Percentiles rank a stretch among this genome's conserved stretches.
These are phyloP conservation scores for zebrafish (Danio rerio) DNA, from an alignment of 2,113 vertebrate species.

Conservation along the genomic window DNA sequence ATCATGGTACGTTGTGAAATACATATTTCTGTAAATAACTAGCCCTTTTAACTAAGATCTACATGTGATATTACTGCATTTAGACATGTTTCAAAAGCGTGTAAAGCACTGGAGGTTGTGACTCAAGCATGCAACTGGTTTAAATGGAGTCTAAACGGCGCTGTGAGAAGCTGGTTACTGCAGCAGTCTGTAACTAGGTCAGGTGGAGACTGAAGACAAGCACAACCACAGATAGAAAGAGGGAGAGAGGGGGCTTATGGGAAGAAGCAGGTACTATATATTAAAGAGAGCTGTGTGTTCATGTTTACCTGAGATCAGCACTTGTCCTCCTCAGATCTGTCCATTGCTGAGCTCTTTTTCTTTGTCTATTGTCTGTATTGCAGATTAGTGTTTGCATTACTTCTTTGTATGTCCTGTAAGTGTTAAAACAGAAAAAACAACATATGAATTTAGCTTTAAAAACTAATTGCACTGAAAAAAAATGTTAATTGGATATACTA, in stretches of 20 bases:
- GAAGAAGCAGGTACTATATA: background rate
- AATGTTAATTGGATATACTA: no score
- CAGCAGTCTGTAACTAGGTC: constrained; percentile 55
- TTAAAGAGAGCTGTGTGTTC: background rate
- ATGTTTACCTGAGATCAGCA: constrained; percentile 1
- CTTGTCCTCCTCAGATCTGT: background rate
- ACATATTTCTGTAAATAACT: no score
- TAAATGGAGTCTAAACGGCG: constrained; percentile 15
- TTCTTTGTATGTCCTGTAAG: background rate
- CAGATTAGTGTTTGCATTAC: background rate
- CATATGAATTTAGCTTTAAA: background rate
- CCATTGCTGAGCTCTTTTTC: background rate
- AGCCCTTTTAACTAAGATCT: no score
- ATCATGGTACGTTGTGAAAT: no score
- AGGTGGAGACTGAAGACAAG: constrained; percentile 34
- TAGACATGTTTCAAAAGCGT: background rate
- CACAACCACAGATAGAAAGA: background rate
- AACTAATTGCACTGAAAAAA: background rate
- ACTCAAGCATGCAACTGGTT: constrained; percentile 30
- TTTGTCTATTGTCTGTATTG: background rate
- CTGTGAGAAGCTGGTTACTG: constrained; percentile 24
- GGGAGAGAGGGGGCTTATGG: constrained; percentile 1
- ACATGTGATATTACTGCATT: no score
- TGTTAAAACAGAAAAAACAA: background rate
- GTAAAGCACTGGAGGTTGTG: background rate